Evolutionary conservation across 2,113 vertebrate genomes (phyloP).

Genomic region (Megaceryle maxima): DNA sequence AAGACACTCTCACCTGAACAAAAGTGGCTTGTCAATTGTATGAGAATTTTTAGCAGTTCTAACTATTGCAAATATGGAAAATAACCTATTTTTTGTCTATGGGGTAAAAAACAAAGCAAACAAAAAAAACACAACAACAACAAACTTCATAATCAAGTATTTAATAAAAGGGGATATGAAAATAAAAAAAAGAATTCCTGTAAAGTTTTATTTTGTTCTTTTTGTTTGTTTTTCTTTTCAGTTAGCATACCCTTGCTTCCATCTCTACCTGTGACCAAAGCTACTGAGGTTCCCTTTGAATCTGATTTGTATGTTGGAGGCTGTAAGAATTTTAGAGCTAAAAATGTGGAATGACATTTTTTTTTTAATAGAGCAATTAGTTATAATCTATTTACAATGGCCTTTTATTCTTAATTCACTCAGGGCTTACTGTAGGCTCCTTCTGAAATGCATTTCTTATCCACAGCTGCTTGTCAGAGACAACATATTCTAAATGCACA

Average conservation of each 20-base stretch:
- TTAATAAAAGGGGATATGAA: not conserved
- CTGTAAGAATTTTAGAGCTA: not conserved
- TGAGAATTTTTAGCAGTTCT: not conserved
- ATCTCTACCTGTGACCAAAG: not conserved
- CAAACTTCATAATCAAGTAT: not conserved
- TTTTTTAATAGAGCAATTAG: not conserved
- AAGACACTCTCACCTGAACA: not conserved
- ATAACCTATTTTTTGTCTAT: not conserved
- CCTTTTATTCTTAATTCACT: not conserved
- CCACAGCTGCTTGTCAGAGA: not conserved
- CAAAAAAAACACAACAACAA: too few species aligned
- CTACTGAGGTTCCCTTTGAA: not conserved
- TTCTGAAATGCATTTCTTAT: constrained; percentile 7
- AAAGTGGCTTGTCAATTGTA: not conserved
- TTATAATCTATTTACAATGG: not conserved
- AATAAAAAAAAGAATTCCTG: not conserved
- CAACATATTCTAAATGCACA: not conserved
- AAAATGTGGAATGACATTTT: not conserved
- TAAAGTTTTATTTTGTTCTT: not conserved
- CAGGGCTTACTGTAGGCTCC: not conserved
- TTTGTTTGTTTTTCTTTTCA: not conserved
- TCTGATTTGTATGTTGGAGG: not conserved
- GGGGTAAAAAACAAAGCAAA: not conserved
- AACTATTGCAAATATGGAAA: not conserved
- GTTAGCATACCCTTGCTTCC: not conserved